Conservation (phyloP, 2,113 vertebrate genomes). For the Sclerurus mexicanus region DNA sequence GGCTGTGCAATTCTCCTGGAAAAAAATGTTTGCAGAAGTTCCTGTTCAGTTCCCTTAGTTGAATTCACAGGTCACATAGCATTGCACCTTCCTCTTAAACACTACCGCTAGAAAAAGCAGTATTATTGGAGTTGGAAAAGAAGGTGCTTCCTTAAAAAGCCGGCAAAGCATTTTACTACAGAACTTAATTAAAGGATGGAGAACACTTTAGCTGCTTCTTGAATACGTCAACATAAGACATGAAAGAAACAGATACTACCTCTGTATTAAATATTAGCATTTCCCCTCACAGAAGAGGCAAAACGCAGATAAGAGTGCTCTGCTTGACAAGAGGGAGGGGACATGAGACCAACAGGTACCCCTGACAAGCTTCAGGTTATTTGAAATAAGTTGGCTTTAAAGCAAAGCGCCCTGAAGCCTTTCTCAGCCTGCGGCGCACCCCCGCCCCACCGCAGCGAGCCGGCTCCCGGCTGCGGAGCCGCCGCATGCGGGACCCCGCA, state of each 20-base stretch:
- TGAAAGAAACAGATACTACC: rapidly evolving
- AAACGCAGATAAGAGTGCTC: not conserved
- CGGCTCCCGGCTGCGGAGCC: not conserved
- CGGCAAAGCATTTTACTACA: not conserved
- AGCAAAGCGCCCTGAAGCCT: not conserved
- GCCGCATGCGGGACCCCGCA: not conserved
- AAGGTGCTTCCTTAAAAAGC: not conserved
- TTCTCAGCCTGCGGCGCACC: not conserved
- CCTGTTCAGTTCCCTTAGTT: conserved; percentile 41
- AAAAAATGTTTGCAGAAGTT: conserved; percentile 60
- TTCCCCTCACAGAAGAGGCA: not conserved
- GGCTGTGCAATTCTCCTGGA: not conserved
- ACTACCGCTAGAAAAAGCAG: not conserved
- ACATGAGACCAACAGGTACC: conserved; percentile 51
- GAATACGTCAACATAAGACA: not conserved
- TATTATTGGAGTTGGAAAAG: not conserved
- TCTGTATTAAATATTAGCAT: not conserved
- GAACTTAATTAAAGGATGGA: not conserved
- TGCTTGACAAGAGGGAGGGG: not conserved
- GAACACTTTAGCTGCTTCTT: not conserved
- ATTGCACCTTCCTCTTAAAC: conserved; percentile 42
- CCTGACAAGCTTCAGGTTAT: not conserved
- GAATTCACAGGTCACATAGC: conserved; percentile 62
- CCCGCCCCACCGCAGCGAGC: not conserved
- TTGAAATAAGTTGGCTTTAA: not conserved